Percentiles rank a stretch among this genome's conserved stretches.
Conservation (phyloP, 2,113 vertebrate species). For the Ceyx melanurus region DNA sequence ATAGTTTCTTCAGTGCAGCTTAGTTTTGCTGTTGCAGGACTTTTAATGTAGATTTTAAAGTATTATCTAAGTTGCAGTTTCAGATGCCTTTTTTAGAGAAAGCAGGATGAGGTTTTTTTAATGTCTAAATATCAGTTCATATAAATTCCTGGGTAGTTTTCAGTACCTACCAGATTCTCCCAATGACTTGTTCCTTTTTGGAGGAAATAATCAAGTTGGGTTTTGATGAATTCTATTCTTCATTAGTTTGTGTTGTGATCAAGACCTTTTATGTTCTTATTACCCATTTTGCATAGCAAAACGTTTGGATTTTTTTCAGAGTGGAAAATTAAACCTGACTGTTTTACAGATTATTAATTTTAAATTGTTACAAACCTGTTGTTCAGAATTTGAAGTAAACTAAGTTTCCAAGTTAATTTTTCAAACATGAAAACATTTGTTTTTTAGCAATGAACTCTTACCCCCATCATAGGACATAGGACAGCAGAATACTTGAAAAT, state of each 20-base stretch:
- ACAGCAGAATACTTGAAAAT: neutral
- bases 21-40: neutral
- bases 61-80: constrained; percentile 10
- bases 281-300: neutral
- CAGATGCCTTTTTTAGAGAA: constrained; percentile 22
- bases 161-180: neutral
- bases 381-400: neutral
- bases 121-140: neutral
- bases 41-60: constrained; percentile 39
- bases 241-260: neutral
- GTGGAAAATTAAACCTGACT: neutral
- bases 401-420: neutral
- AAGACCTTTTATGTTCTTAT: neutral
- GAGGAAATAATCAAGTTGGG: neutral
- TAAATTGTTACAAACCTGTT: neutral
- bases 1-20: constrained; percentile 7
- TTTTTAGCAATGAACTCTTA: neutral
- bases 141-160: neutral
- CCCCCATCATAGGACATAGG: neutral
- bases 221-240: neutral
- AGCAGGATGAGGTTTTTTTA: neutral
- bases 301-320: neutral
- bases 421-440: neutral
- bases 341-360: neutral
- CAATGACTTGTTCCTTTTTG: neutral